phyloP scores from a whole-genome alignment of 2,797 vertebrate genomes.

The Onychomys torridus region DNA sequence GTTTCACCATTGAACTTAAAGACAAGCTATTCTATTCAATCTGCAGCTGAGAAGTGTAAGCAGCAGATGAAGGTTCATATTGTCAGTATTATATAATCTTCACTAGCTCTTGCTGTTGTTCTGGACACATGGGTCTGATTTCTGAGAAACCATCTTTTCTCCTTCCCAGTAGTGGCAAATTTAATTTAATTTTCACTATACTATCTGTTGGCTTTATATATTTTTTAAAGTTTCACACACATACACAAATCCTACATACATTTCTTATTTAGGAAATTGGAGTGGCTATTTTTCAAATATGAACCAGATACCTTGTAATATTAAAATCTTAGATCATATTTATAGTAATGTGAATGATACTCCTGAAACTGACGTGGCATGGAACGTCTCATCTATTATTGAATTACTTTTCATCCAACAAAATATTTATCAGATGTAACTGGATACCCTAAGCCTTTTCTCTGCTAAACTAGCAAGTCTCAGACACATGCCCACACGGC shows the following conservation, averaged over 20 bases:
- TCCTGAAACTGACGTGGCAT: constrained; percentile 84
- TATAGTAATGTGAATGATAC: constrained; percentile 79
- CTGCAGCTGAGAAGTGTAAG: neutral
- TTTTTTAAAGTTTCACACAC: constrained; percentile 40
- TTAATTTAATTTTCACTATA: constrained; percentile 83
- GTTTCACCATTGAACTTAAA: constrained; percentile 36
- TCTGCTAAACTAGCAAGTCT: constrained; percentile 68
- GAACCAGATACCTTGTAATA: constrained; percentile 80
- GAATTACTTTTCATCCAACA: constrained; percentile 81
- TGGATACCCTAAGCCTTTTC: constrained; percentile 74
- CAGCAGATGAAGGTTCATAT: neutral
- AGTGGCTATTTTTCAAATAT: constrained; percentile 80
- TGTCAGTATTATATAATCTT: neutral
- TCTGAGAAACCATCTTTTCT: constrained; percentile 57
- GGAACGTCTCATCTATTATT: constrained; percentile 84
- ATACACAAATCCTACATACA: neutral
- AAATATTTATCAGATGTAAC: constrained; percentile 84
- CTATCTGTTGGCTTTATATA: constrained; percentile 53
- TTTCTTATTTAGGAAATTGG: constrained; percentile 83
- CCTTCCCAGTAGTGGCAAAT: constrained; percentile 76
- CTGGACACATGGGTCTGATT: neutral
- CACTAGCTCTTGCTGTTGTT: neutral
- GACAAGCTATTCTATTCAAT: neutral
- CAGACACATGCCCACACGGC: neutral
- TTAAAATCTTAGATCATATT: constrained; percentile 83